A percentile compares a stretch with the other conserved stretches of the same genome.
Evolutionary conservation across 2,113 vertebrate genomes (phyloP).

Genomic region (Thomomys bottae): DNA sequence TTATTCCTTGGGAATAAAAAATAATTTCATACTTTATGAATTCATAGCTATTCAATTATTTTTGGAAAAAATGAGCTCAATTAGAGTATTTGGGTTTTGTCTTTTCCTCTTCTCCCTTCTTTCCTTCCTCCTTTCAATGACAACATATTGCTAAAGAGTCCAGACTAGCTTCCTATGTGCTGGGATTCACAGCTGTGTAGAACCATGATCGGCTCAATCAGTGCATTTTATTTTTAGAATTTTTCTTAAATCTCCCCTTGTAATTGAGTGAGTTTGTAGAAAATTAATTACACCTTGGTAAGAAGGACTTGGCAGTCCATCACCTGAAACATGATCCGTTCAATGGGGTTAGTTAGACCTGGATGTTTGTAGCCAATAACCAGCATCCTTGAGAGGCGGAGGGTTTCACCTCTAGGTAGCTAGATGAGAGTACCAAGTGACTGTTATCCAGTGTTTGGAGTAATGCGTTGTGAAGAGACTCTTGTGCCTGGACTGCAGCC

Average conservation of each 20-base stretch:
- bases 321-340: not conserved
- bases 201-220: no score
- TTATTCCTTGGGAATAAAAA: not conserved
- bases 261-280: not conserved
- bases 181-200: no score
- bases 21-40: not conserved
- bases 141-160: no score
- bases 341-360: not conserved
- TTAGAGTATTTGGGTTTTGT: not conserved
- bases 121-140: no score
- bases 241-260: not conserved
- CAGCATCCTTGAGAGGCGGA: not conserved
- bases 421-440: not conserved
- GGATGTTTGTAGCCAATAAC: not conserved
- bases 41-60: not conserved
- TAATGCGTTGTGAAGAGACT: fast-evolving
- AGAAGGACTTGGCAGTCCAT: not conserved
- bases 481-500: not conserved
- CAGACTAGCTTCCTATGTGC: no score
- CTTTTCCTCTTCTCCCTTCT: no score
- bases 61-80: not conserved
- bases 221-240: not conserved
- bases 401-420: not conserved
- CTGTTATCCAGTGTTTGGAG: not conserved
- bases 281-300: not conserved